Percentiles rank a stretch among this genome's conserved stretches.
Conservation (phyloP, 2,888 invertebrate genomes). For the Diplolepis rosae region DNA sequence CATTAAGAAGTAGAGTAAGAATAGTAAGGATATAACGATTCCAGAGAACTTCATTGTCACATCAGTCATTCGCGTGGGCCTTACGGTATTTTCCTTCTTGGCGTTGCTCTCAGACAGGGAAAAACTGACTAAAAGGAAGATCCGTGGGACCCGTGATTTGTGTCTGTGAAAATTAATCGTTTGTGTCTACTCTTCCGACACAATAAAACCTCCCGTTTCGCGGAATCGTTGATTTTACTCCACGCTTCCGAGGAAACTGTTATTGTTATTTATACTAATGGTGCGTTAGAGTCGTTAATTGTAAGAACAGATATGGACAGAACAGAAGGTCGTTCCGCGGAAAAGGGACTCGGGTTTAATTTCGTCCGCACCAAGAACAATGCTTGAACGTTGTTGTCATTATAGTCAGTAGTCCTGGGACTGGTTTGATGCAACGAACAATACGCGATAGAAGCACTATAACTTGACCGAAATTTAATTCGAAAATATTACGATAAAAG, state of each 20-base stretch:
- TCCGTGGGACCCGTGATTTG: conserved; percentile 48
- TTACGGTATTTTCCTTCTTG: neutral
- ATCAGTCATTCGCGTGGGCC: neutral
- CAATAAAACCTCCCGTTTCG: conserved; percentile 47
- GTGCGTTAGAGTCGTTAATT: conserved; percentile 47
- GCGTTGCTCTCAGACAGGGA: neutral
- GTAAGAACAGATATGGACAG: conserved; percentile 39
- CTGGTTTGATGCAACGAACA: too few species aligned
- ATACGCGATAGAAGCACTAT: too few species aligned
- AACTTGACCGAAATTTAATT: too few species aligned
- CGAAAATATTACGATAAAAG: too few species aligned
- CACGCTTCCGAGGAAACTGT: conserved; percentile 51
- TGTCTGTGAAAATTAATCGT: conserved; percentile 57
- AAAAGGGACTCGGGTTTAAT: neutral
- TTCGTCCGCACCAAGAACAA: neutral
- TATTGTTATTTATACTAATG: conserved; percentile 51
- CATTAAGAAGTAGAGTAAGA: neutral
- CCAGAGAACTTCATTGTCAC: neutral
- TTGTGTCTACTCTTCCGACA: conserved; percentile 39
- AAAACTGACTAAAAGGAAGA: conserved; percentile 27
- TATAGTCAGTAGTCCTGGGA: too few species aligned
- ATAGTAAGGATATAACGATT: neutral
- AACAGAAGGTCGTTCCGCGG: conserved; percentile 2
- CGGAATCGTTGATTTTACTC: conserved; percentile 57
- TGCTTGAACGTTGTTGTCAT: conserved; percentile 57